Conservation (phyloP, 2,888 invertebrate genomes). For the Argyra leucocephala region DNA sequence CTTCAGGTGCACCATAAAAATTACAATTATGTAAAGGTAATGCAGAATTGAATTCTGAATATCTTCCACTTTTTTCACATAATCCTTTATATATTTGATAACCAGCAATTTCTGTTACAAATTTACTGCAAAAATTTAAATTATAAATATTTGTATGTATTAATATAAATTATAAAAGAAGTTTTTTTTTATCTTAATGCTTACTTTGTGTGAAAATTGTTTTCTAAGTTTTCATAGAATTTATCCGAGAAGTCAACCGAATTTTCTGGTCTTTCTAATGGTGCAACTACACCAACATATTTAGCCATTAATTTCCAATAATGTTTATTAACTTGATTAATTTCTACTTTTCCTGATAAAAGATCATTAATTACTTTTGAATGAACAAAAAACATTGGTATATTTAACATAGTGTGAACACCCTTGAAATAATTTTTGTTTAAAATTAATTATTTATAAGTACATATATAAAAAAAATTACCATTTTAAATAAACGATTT, state of each 20-base stretch:
- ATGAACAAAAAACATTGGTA: constrained; percentile 60
- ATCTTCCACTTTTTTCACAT: constrained; percentile 66
- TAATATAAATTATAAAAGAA: background rate
- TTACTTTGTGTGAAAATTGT: constrained; percentile 38
- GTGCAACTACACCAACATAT: constrained; percentile 58
- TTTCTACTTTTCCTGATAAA: constrained; percentile 50
- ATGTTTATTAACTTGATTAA: constrained; percentile 54
- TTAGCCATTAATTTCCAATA: constrained; percentile 56
- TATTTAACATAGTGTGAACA: constrained; percentile 59
- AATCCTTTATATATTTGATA: constrained; percentile 68
- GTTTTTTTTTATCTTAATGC: constrained; percentile 8
- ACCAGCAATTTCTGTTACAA: constrained; percentile 71
- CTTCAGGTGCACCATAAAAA: constrained; percentile 65
- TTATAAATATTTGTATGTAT: background rate
- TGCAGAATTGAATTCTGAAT: constrained; percentile 57
- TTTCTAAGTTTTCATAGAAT: constrained; percentile 50
- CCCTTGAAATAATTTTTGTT: constrained; percentile 43
- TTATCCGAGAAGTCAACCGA: constrained; percentile 70
- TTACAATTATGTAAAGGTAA: constrained; percentile 72
- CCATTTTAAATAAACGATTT: constrained; percentile 24
- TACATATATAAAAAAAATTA: constrained; percentile 8
- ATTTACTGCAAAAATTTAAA: constrained; percentile 48
- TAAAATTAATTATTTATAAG: background rate
- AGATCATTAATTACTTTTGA: constrained; percentile 62
- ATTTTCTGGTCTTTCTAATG: constrained; percentile 51